Evolutionary conservation across 2,113 vertebrate genomes (phyloP).

Genomic region (Prunella fulvescens): DNA sequence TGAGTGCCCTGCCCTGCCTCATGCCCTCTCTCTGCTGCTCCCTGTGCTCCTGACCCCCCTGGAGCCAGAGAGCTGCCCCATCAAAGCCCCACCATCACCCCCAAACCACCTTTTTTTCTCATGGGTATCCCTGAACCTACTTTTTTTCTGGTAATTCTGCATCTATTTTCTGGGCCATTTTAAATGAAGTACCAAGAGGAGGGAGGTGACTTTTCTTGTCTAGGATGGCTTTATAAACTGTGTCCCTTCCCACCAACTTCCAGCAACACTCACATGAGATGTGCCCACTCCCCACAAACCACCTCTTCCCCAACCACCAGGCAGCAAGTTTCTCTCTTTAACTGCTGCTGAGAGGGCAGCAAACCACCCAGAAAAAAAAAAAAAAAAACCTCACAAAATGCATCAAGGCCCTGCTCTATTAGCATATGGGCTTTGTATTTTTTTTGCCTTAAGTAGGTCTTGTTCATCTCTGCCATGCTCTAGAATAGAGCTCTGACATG

Average conservation of each 20-base stretch:
- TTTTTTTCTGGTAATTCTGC: no score
- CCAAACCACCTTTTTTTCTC: neutral
- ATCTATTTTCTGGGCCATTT: neutral
- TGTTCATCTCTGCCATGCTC: neutral
- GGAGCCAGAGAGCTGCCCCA: neutral
- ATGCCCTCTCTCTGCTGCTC: neutral
- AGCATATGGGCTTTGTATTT: neutral
- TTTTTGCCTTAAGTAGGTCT: neutral
- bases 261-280: neutral
- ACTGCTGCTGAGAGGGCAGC: neutral
- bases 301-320: neutral
- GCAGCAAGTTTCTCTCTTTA: neutral
- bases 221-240: neutral
- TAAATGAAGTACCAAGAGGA: neutral
- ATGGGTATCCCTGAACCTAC: neutral
- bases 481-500: neutral
- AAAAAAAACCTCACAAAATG: neutral
- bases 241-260: neutral
- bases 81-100: rapidly evolving
- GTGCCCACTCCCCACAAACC: rapidly evolving
- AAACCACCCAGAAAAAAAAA: neutral
- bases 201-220: neutral
- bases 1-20: no score
- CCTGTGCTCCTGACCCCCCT: neutral
- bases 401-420: neutral